phyloP scores from a whole-genome alignment of 2,797 vertebrate genomes.

The Phoeniculus purpureus region DNA sequence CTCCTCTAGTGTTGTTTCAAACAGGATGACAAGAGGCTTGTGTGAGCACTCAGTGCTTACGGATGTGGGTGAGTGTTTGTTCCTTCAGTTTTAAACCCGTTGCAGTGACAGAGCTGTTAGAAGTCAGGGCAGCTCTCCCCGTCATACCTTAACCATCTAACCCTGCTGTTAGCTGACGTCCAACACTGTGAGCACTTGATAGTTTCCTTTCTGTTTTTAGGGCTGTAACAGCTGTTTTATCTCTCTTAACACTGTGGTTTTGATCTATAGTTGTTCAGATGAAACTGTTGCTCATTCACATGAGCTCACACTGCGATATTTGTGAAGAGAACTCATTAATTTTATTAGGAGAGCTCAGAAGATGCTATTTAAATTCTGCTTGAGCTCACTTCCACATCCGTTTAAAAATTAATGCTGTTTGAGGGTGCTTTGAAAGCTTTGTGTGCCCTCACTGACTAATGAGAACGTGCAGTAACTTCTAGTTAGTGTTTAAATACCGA shows the following conservation, averaged over 20 bases:
- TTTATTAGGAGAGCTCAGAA: not conserved
- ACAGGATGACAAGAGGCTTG: not conserved
- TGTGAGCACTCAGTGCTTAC: not conserved
- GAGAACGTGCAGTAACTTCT: not conserved
- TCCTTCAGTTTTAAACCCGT: not conserved
- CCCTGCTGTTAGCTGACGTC: not conserved
- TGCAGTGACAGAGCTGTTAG: not conserved
- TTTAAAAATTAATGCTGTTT: slow-evolving; percentile 14
- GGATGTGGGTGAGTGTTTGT: not conserved
- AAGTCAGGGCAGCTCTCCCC: not conserved
- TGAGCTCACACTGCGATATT: not conserved
- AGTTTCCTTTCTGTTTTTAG: not conserved
- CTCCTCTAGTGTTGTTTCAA: no score
- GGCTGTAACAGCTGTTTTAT: not conserved
- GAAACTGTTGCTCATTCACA: not conserved
- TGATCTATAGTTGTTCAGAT: not conserved
- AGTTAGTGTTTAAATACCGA: not conserved
- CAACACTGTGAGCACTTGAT: rapidly evolving
- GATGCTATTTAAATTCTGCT: not conserved
- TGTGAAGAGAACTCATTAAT: not conserved
- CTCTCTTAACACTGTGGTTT: not conserved
- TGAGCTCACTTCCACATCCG: not conserved
- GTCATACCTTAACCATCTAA: not conserved
- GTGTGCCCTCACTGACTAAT: not conserved
- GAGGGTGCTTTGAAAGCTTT: not conserved